These are phyloP conservation scores for Canis aureus DNA, from an alignment of 2,113 vertebrate genomes.

Conservation along the genomic window DNA sequence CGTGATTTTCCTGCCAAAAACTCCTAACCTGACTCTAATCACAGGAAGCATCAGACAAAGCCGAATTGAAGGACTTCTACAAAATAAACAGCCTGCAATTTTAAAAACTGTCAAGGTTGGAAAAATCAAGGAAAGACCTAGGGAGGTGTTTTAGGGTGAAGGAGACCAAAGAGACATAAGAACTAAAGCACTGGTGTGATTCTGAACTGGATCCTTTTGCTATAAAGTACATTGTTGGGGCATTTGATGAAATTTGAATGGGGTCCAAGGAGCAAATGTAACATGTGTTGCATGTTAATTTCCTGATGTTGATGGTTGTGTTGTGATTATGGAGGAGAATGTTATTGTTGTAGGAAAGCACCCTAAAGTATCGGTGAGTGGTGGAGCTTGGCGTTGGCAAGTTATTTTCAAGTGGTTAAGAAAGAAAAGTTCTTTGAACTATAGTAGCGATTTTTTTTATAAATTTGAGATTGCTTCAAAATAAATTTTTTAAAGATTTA, in stretches of 20 bases:
- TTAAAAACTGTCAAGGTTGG: background rate
- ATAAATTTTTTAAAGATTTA: background rate
- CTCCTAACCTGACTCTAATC: background rate
- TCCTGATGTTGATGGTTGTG: background rate
- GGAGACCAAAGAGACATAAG: background rate
- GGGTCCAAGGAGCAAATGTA: background rate
- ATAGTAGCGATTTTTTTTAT: background rate
- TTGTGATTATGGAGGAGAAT: background rate
- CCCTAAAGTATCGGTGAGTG: background rate
- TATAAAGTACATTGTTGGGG: background rate
- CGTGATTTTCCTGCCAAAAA: background rate
- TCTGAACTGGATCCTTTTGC: background rate
- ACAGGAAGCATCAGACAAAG: background rate
- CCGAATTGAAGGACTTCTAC: background rate
- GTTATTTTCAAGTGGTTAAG: background rate
- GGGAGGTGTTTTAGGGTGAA: background rate
- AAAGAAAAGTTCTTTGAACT: background rate
- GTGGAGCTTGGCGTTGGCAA: background rate
- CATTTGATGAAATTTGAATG: background rate
- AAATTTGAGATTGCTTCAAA: background rate
- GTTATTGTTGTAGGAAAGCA: background rate
- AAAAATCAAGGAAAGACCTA: background rate
- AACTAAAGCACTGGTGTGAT: background rate
- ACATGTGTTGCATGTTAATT: background rate
- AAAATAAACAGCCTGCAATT: background rate